Percentiles rank a stretch among this genome's conserved stretches.
phyloP scores from a whole-genome alignment of 2,797 vertebrate species.

The Platalea minor region DNA sequence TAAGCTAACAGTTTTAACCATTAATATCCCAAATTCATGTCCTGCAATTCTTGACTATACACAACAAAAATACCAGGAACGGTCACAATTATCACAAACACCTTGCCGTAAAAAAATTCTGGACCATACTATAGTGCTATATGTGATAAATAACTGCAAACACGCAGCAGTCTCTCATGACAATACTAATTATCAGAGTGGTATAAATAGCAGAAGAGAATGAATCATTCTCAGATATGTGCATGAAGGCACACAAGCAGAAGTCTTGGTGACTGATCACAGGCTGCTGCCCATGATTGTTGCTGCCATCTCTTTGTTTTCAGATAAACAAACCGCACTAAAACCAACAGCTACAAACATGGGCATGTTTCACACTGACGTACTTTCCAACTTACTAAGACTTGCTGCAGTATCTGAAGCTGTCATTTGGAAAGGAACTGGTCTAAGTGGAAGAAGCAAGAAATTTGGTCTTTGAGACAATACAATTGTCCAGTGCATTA shows the following conservation, averaged over 20 bases:
- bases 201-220: neutral
- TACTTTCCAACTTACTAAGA: neutral
- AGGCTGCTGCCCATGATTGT: neutral
- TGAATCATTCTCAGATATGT: neutral
- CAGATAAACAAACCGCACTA: neutral
- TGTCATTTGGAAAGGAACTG: neutral
- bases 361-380: neutral
- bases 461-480: neutral
- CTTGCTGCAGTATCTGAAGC: neutral
- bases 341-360: neutral
- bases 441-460: neutral
- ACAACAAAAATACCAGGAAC: neutral
- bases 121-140: neutral
- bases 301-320: neutral
- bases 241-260: neutral
- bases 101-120: neutral
- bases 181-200: neutral
- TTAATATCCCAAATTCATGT: neutral
- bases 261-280: neutral
- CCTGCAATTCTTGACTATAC: neutral
- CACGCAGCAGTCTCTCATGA: neutral
- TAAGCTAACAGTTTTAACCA: neutral
- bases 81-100: neutral
- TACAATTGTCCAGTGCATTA: neutral
- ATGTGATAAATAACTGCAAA: neutral